phyloP scores from a whole-genome alignment of 1,140 invertebrate genomes.

The Drosophila bocki region DNA sequence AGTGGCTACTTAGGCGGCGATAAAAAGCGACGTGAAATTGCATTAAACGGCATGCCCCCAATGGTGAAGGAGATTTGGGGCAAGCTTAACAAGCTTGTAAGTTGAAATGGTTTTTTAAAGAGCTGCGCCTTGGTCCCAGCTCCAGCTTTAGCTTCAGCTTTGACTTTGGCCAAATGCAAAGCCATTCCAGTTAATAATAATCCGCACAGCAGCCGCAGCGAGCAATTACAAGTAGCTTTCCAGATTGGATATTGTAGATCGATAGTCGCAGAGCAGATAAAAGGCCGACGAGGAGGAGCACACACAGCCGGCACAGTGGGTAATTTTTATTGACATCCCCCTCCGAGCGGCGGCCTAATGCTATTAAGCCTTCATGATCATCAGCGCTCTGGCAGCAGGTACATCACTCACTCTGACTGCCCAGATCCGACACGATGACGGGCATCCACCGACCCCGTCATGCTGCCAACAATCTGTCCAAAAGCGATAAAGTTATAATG shows the following conservation, averaged over 20 bases:
- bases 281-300: slow-evolving; percentile 17
- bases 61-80: slow-evolving; percentile 65
- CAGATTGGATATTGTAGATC: slow-evolving; percentile 71
- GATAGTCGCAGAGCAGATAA: slow-evolving; percentile 48
- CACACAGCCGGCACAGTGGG: slow-evolving; percentile 38
- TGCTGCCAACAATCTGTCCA: slow-evolving; percentile 80
- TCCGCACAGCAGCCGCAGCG: slow-evolving; percentile 47
- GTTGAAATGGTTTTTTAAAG: slow-evolving; percentile 81
- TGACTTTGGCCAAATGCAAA: slow-evolving; percentile 32
- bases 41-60: slow-evolving; percentile 67
- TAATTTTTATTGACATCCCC: slow-evolving; percentile 66
- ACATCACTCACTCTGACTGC: slow-evolving; percentile 65
- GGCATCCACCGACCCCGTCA: slow-evolving; percentile 39
- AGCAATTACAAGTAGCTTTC: slow-evolving; percentile 76
- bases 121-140: slow-evolving; percentile 51
- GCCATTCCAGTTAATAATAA: slow-evolving; percentile 63
- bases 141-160: background rate
- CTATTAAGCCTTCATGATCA: slow-evolving; percentile 76
- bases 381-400: slow-evolving; percentile 67
- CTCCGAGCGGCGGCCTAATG: slow-evolving; percentile 53
- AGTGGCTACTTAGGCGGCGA: slow-evolving; percentile 80
- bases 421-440: slow-evolving; percentile 38
- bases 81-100: slow-evolving; percentile 83
- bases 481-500: slow-evolving; percentile 84
- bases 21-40: slow-evolving; percentile 81